Conservation (phyloP, 2,888 invertebrate species). For the Agrotis segetum region DNA sequence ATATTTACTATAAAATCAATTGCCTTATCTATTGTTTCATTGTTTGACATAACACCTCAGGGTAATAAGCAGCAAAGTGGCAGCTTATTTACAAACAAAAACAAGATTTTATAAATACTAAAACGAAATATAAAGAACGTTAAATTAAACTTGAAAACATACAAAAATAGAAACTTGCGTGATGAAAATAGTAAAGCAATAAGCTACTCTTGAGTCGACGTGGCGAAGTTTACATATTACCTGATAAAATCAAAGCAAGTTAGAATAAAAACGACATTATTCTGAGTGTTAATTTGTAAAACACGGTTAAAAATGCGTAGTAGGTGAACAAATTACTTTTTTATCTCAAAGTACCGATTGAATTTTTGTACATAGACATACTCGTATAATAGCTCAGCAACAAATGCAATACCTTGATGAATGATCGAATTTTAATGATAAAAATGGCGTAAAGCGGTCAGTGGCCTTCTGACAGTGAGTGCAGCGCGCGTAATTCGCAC, state of each 20-base stretch:
- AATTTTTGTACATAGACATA: neutral
- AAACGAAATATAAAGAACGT: constrained; percentile 15
- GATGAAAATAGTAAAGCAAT: constrained; percentile 30
- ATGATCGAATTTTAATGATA: constrained; percentile 46
- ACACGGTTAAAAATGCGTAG: neutral
- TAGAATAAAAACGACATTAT: constrained; percentile 12
- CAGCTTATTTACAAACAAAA: constrained; percentile 20
- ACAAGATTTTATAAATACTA: neutral
- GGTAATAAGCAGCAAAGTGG: neutral
- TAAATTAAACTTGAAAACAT: constrained; percentile 30
- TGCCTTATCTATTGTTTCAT: neutral
- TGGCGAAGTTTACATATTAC: constrained; percentile 36
- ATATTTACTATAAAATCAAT: neutral
- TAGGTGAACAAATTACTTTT: neutral
- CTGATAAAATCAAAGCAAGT: constrained; percentile 39
- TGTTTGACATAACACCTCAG: neutral
- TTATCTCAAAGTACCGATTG: neutral
- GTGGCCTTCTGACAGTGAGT: constrained; percentile 72
- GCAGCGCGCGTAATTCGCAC: constrained; percentile 76
- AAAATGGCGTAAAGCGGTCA: constrained; percentile 64
- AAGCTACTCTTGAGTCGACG: constrained; percentile 30
- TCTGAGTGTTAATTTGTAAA: constrained; percentile 16
- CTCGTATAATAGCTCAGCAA: constrained; percentile 10
- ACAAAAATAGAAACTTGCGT: constrained; percentile 37
- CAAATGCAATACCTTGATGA: constrained; percentile 28